Conservation (phyloP, 1,140 invertebrate genomes). For the Triops longicaudatus region DNA sequence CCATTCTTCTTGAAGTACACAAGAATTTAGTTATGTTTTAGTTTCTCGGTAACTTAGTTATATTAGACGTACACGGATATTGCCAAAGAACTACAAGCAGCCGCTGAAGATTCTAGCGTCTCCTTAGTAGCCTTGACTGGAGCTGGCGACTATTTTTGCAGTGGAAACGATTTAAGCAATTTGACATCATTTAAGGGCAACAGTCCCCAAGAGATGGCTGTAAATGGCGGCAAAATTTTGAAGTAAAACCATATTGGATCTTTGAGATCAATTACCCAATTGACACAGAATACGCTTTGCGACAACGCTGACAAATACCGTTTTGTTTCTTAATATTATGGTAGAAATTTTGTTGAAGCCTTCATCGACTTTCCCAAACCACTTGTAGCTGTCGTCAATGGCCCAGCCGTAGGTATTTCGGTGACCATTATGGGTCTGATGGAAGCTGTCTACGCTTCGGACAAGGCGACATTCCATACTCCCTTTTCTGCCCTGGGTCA, state of each 20-base stretch:
- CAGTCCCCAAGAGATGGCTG: conserved; percentile 40
- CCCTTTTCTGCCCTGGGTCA: conserved; percentile 74
- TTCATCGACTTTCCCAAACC: conserved; percentile 85
- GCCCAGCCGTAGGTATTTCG: conserved; percentile 84
- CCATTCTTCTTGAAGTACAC: conserved; percentile 50
- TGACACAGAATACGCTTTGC: too few species aligned
- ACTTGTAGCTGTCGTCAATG: conserved; percentile 80
- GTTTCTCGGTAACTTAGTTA: conserved; percentile 25
- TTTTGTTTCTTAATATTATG: conserved; percentile 36
- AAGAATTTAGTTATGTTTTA: conserved; percentile 1
- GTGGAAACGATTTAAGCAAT: conserved; percentile 75
- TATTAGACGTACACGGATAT: conserved; percentile 59
- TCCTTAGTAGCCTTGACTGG: conserved; percentile 62
- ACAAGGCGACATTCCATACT: conserved; percentile 74
- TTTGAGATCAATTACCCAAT: too few species aligned
- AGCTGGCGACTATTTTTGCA: conserved; percentile 67
- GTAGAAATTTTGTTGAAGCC: conserved; percentile 58
- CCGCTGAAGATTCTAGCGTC: conserved; percentile 53
- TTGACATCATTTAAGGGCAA: conserved; percentile 40
- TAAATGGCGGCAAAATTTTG: conserved; percentile 39
- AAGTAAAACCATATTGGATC: too few species aligned
- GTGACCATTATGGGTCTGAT: conserved; percentile 72
- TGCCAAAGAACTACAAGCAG: conserved; percentile 54
- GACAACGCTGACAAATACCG: conserved; percentile 16
- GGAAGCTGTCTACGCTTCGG: conserved; percentile 81